Conservation (phyloP, 2,113 vertebrate genomes). For the Anthoscopus minutus region DNA sequence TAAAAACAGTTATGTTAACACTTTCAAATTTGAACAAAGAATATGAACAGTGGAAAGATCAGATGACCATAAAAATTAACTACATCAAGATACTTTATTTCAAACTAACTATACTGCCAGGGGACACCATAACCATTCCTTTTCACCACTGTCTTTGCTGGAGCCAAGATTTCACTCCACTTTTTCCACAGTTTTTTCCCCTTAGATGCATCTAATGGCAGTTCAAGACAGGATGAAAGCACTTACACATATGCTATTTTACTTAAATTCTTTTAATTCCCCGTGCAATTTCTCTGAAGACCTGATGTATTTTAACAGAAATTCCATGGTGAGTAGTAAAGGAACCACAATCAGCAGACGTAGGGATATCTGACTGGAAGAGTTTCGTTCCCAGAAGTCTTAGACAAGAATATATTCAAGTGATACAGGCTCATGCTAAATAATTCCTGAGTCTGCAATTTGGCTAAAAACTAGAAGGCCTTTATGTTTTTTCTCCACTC, state of each 20-base stretch:
- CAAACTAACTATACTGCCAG: background rate
- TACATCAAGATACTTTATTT: background rate
- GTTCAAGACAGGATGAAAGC: conserved; percentile 1
- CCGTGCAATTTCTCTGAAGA: background rate
- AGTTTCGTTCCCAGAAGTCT: background rate
- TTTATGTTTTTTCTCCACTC: background rate
- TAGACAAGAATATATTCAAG: background rate
- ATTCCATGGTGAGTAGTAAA: conserved; percentile 17
- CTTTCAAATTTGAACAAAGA: conserved; percentile 4
- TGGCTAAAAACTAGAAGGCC: background rate
- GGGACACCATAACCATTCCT: background rate
- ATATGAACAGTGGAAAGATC: background rate
- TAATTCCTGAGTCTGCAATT: background rate
- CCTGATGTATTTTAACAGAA: background rate
- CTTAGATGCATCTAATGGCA: background rate
- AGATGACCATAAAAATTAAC: background rate
- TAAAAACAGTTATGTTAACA: background rate
- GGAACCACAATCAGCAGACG: conserved; percentile 6
- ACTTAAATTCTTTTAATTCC: conserved; percentile 36
- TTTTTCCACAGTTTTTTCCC: conserved; percentile 3
- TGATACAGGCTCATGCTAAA: background rate
- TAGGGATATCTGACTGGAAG: background rate
- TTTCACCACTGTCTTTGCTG: background rate
- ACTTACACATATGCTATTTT: background rate
- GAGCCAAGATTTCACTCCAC: background rate